Evolutionary conservation across 1,140 invertebrate genomes (phyloP), one percentile per base, ranked within the genome.

Genomic region (Euwallacea fornicatus): DNA sequence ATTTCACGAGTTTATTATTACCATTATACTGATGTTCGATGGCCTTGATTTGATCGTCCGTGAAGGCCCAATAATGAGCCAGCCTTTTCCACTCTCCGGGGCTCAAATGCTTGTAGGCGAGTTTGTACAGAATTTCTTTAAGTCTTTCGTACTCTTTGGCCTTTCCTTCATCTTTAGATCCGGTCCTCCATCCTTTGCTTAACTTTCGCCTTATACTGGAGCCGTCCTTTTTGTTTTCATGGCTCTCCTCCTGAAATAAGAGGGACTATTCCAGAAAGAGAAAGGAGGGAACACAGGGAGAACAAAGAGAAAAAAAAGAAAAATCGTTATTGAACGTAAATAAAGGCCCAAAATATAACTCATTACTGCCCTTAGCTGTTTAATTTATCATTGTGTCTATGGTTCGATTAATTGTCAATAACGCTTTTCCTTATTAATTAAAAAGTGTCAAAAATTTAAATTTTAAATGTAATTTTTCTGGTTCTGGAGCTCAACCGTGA

Each of bases 11-110:
- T 13, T 2, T 50, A 11, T 33, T 33, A 33, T 50, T 82, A 90
- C 89, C 89, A 69, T 88, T 90, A 74, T 91, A 91, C 76, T 92
- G 89, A 78, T 91, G 89, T 80, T 91, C 89, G 71, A 92, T 91
- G 10, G 90, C 89, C 73, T 84, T 84, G 47, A 91, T 88, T 77
- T 91, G 90, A 53, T 91, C 89, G 54, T 88, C 84, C 0, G 88
- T 90, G 78, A 92, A 91, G 42, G 87, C 85, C 89, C 90, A 91
- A 72, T 90, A 85, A 15, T 85, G 78, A 2, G 90, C 90, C 13
- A 92, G 82, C 71, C 85, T 85, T 78, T 90, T 91, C 90, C 90
- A 92, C 76, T 92, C 90, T 0, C 83, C 84, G 0, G 84, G 83
- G 42, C 83, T 84, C 42, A 92, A 79, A 70, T 91, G 87, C 76